Conservation (phyloP, 2,113 vertebrate genomes). For the Amblyopsis rosae region DNA sequence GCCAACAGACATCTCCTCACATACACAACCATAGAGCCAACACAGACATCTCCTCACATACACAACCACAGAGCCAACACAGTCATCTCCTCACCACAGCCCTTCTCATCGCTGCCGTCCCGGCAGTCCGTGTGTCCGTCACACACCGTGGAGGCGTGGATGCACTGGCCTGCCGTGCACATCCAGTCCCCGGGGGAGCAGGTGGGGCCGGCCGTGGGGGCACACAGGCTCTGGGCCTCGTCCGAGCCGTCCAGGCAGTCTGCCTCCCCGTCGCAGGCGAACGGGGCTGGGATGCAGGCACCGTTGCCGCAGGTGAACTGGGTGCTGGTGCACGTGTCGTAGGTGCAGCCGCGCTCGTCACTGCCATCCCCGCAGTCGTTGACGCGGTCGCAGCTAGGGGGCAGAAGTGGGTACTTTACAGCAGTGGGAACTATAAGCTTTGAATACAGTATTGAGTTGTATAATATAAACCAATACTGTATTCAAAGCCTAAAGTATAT, state of each 20-base stretch:
- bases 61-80: neutral
- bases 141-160: slow-evolving; percentile 85
- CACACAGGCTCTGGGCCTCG: slow-evolving; percentile 65
- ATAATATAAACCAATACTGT: too few species aligned
- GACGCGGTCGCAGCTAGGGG: slow-evolving; percentile 65
- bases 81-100: slow-evolving; percentile 82
- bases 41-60: neutral
- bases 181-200: slow-evolving; percentile 85
- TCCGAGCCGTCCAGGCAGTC: slow-evolving; percentile 75
- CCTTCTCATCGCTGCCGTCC: slow-evolving; percentile 90
- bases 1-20: too few species aligned
- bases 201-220: slow-evolving; percentile 55
- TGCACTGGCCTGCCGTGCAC: slow-evolving; percentile 88
- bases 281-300: slow-evolving; percentile 53
- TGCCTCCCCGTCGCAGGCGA: slow-evolving; percentile 57
- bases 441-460: too few species aligned
- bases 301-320: slow-evolving; percentile 76
- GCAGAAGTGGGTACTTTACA: neutral
- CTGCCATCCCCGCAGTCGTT: slow-evolving; percentile 83
- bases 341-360: slow-evolving; percentile 84
- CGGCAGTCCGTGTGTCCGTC: slow-evolving; percentile 86
- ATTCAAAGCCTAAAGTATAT: too few species aligned
- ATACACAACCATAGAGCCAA: too few species aligned
- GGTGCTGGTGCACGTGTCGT: slow-evolving; percentile 58
- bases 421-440: too few species aligned